Conservation (phyloP, 2,888 invertebrate species). For the Apamea monoglypha region DNA sequence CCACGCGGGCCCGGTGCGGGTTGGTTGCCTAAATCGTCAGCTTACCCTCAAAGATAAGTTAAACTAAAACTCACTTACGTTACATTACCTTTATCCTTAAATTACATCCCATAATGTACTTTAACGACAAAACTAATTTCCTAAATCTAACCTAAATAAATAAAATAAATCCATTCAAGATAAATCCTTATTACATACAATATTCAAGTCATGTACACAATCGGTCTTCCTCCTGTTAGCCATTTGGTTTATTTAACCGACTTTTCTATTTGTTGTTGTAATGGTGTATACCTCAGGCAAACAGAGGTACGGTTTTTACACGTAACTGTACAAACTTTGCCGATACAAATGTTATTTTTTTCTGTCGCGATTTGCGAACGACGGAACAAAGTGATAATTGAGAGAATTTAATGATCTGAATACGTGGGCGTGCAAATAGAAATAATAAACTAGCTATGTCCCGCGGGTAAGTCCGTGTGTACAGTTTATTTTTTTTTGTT, state of each 20-base stretch:
- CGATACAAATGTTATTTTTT: conserved; percentile 33
- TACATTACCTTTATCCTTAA: background rate
- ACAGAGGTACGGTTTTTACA: conserved; percentile 41
- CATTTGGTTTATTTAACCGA: conserved; percentile 71
- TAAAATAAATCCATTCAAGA: conserved; percentile 57
- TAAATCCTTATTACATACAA: conserved; percentile 69
- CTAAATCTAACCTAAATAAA: conserved; percentile 47
- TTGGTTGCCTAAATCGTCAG: background rate
- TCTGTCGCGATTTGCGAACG: conserved; percentile 40
- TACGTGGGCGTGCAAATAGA: conserved; percentile 31
- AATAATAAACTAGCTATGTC: conserved; percentile 33
- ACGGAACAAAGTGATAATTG: conserved; percentile 52
- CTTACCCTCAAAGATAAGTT: background rate
- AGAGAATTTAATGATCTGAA: conserved; percentile 54
- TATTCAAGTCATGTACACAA: conserved; percentile 75
- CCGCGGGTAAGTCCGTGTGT: background rate
- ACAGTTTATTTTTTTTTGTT: conserved; percentile 26
- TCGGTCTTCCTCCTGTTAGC: conserved; percentile 71
- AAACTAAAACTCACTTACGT: conserved; percentile 8
- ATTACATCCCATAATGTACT: conserved; percentile 25
- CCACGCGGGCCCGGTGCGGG: background rate
- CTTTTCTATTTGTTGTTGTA: conserved; percentile 67
- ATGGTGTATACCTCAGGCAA: conserved; percentile 53
- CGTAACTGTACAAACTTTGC: conserved; percentile 32
- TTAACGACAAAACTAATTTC: conserved; percentile 50